A percentile compares a stretch with the other conserved stretches of the same genome.
Conservation (phyloP, 2,888 invertebrate genomes). For the Lepidocyrtinus sp. region DNA sequence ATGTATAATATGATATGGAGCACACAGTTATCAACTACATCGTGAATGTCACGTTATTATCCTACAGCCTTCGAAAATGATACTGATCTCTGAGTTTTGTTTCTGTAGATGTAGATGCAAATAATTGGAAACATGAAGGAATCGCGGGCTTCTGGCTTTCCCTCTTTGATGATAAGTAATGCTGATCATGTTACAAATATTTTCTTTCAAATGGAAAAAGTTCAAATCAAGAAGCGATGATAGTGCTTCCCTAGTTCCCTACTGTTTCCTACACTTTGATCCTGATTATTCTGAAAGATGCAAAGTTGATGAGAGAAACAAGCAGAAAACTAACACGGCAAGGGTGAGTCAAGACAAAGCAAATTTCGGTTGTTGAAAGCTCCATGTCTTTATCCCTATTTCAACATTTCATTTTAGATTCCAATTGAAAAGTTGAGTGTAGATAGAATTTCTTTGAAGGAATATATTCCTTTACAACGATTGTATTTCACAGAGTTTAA, state of each 20-base stretch:
- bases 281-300: slow-evolving; percentile 30
- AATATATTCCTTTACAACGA: too few relatives aligned
- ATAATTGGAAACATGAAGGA: background rate
- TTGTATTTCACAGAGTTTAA: too few relatives aligned
- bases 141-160: background rate
- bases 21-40: slow-evolving; percentile 5
- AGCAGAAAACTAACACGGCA: slow-evolving; percentile 15
- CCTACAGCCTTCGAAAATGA: background rate
- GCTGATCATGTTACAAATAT: slow-evolving; percentile 35
- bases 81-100: background rate
- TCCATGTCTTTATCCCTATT: background rate
- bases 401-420: background rate
- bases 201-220: background rate
- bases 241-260: slow-evolving; percentile 17
- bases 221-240: background rate
- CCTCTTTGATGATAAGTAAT: slow-evolving; percentile 15
- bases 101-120: slow-evolving; percentile 25
- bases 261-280: slow-evolving; percentile 33
- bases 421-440: background rate
- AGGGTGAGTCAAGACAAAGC: slow-evolving; percentile 6
- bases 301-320: slow-evolving; percentile 39
- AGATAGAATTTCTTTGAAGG: too few relatives aligned
- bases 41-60: slow-evolving; percentile 29
- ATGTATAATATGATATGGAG: slow-evolving; percentile 19
- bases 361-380: background rate